Base-by-base conservation (phyloP, 2,888 invertebrate species). In the Congeria kusceri region DNA sequence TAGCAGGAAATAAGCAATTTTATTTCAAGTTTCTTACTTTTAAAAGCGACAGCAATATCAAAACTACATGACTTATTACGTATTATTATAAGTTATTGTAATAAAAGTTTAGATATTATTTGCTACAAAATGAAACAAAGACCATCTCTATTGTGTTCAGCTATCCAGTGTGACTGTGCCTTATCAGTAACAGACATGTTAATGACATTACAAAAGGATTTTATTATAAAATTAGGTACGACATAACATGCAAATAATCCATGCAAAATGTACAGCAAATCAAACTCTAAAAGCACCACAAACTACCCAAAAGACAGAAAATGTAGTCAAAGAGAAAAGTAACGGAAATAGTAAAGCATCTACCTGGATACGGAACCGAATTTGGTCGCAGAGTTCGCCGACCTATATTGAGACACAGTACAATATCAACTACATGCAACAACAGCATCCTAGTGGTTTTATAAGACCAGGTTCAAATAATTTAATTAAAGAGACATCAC, bases 351-450 rank as follows among this genome's bases (percentile, higher is more conserved):
- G 29, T 7, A 25, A 58, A 28, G 58, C 28, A 69, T 27, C 62
- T 78, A 78, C 78, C 78, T 78, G 65, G 46, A 68, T 32, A 78
- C 78, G 27, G 78, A 78, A 65, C 78, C 74, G 66, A 74, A 74
- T 66, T 78, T 78, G 59, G 65, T 15, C 11, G 70, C 70, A 46
- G 61, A 66, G 57, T 62, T 77, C 70, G 71, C 62, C 58, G 28
- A 57, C 71, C 71, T 71, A 63, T 11, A 39, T 29, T 44, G 53
- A 39, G 39, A 39, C 62, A 57, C 39, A 23, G 28, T 28, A 27
- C 27, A 58, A 39, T 27, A 27, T 25, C 65, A 63, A 53, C 53
- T 53, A 53, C 53, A 53, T 53, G 53, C 53, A 11, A 53, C 53
- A 53, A 53, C 20, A 20, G n/a, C 53, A 53, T 25, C 20, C 53